Conservation (phyloP, 2,113 vertebrate species). For the Felis catus region DNA sequence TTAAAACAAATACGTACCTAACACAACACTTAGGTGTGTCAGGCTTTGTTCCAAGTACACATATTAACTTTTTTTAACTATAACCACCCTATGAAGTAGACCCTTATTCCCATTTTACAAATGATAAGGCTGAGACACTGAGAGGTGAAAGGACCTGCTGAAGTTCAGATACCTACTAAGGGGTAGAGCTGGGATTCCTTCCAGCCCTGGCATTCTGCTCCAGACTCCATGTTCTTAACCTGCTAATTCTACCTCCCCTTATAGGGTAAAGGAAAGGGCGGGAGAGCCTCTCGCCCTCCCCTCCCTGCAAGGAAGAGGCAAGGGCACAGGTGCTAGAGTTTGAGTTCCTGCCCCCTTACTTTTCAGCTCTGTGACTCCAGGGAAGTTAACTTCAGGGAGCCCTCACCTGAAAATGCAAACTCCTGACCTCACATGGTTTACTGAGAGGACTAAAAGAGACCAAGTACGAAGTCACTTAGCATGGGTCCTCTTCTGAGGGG, state of each 20-base stretch:
- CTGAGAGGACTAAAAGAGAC: background rate
- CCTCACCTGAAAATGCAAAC: background rate
- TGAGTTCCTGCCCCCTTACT: background rate
- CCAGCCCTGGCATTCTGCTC: background rate
- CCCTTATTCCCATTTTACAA: background rate
- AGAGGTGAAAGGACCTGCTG: background rate
- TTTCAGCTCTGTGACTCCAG: background rate
- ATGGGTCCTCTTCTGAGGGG: background rate
- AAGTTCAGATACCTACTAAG: background rate
- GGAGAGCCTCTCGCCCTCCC: background rate
- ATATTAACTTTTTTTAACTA: background rate
- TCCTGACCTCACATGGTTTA: background rate
- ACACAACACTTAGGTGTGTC: background rate
- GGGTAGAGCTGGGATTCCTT: background rate
- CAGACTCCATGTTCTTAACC: background rate
- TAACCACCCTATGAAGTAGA: background rate
- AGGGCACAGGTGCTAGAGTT: background rate
- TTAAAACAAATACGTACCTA: background rate
- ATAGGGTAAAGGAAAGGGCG: background rate
- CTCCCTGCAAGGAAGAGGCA: rapidly evolving
- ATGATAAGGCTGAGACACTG: background rate
- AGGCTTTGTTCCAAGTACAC: background rate
- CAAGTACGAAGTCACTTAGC: background rate
- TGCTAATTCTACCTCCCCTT: background rate
- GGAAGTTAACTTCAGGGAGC: no score